Evolutionary conservation across 2,797 vertebrate genomes (phyloP).

Genomic region (Enteromius paludinosus): DNA sequence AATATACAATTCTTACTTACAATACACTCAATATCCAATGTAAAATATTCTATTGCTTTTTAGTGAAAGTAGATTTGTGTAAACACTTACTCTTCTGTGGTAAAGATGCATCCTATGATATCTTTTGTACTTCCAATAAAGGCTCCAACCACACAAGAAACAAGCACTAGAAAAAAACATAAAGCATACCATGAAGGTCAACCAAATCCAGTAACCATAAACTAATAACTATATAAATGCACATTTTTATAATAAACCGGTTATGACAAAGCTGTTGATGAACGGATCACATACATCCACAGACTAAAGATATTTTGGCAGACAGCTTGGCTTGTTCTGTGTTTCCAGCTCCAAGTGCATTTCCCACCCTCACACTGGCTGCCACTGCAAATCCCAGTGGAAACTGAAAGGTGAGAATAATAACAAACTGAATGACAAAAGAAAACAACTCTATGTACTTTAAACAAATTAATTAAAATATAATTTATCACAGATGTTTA

Average conservation of each 20-base stretch:
- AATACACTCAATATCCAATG: not conserved
- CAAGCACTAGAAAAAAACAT: constrained; percentile 57
- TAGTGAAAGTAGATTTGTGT: not conserved
- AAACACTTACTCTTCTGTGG: constrained; percentile 80
- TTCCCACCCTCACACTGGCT: constrained; percentile 85
- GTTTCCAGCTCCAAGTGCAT: constrained; percentile 85
- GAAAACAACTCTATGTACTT: not conserved
- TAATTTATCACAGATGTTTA: not conserved
- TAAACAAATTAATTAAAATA: not conserved
- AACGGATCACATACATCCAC: constrained; percentile 61
- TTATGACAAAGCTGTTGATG: not conserved
- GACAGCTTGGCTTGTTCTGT: constrained; percentile 83
- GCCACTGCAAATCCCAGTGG: constrained; percentile 85
- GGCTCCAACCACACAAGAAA: constrained; percentile 69
- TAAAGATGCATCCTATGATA: constrained; percentile 84
- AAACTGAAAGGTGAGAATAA: constrained; percentile 70
- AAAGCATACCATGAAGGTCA: constrained; percentile 24
- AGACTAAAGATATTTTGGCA: constrained; percentile 76
- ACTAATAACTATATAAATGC: not conserved
- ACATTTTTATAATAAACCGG: not conserved
- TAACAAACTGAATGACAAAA: not conserved
- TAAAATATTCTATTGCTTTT: not conserved
- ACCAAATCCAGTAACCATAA: constrained; percentile 2
- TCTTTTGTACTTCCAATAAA: constrained; percentile 66
- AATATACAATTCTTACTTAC: not conserved